phyloP scores from a whole-genome alignment of 2,797 vertebrate genomes.

The Ambastaia sidthimunki region DNA sequence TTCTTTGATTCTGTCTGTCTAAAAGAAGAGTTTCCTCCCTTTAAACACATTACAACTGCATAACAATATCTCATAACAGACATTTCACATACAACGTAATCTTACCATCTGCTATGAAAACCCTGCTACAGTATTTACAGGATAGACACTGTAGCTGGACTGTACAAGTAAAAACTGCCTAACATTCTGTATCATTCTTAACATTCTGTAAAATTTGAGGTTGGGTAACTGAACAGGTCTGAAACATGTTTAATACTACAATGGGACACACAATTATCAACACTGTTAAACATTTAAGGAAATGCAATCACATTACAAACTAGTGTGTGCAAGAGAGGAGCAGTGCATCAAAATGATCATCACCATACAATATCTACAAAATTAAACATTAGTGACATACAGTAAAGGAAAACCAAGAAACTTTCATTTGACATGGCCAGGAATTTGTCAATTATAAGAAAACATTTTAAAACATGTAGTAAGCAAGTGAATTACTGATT shows the following conservation, averaged over 20 bases:
- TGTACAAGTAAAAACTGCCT: no score
- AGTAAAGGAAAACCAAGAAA: not conserved
- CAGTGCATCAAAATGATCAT: constrained; percentile 8
- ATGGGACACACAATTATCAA: constrained; percentile 18
- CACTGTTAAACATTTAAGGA: constrained; percentile 14
- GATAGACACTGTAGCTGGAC: no score
- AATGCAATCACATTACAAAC: not conserved
- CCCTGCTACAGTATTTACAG: not conserved
- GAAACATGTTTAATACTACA: constrained; percentile 30
- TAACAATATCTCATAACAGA: constrained; percentile 15
- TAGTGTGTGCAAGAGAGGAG: not conserved
- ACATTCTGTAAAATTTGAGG: not conserved
- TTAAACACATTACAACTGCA: constrained; percentile 16
- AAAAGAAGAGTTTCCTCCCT: not conserved
- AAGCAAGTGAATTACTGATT: not conserved
- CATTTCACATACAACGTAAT: constrained; percentile 12
- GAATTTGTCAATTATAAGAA: constrained; percentile 13
- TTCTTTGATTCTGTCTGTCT: constrained; percentile 2
- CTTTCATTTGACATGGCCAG: not conserved
- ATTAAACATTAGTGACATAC: not conserved
- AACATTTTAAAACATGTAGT: constrained; percentile 13
- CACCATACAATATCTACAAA: not conserved
- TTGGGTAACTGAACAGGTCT: constrained; percentile 5
- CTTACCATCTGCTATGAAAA: not conserved
- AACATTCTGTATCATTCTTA: not conserved